A percentile compares a stretch with the other conserved stretches of the same genome.
Conservation (phyloP, 1,140 invertebrate species). For the Pachyrhynchus sulphureomaculatus region DNA sequence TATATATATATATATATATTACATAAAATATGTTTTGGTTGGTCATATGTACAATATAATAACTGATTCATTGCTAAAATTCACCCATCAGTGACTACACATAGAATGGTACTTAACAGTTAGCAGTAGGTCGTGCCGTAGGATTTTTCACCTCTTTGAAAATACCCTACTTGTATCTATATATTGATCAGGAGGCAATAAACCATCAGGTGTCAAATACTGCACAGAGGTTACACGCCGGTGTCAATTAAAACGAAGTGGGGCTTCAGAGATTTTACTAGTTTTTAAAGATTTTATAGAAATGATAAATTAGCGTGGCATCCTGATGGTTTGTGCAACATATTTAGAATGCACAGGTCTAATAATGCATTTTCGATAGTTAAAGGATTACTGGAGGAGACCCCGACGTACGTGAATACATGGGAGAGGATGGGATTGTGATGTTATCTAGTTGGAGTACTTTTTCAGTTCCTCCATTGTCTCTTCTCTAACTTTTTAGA, state of each 20-base stretch:
- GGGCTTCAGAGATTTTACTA: constrained; percentile 13
- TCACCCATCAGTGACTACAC: constrained; percentile 15
- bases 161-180: constrained; percentile 29
- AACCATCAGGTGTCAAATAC: constrained; percentile 16
- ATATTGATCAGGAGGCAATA: constrained; percentile 24
- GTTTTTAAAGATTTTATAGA: not conserved
- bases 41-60: no score
- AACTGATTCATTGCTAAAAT: constrained; percentile 15
- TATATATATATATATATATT: no score
- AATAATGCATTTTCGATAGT: no score
- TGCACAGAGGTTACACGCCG: constrained; percentile 25
- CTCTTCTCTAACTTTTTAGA: no score
- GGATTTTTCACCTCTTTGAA: constrained; percentile 12
- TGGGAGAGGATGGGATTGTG: no score
- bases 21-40: no score
- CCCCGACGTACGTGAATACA: no score
- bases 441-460: no score
- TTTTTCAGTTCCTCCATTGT: no score
- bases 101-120: constrained; percentile 22
- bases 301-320: constrained; percentile 14
- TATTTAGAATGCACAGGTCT: no score
- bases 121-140: constrained; percentile 16
- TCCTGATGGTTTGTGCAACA: no score
- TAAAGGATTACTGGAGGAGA: no score
- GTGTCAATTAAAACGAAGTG: constrained; percentile 26